Evolutionary conservation across 2,797 vertebrate genomes (phyloP).

Genomic region (Gadopsis bispinosus): DNA sequence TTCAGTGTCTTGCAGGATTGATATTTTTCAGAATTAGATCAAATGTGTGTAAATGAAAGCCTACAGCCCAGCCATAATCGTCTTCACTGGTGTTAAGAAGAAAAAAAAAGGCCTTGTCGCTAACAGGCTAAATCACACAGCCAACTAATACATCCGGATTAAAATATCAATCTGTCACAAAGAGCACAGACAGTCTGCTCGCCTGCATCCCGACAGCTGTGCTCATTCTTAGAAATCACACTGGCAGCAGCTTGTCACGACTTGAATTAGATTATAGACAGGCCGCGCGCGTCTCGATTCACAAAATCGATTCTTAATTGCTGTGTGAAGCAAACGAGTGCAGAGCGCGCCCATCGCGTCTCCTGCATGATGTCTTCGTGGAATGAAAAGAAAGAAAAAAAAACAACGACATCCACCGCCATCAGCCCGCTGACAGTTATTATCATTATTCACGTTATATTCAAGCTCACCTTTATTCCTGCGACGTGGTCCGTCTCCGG

Average conservation of each 20-base stretch:
- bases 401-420: not conserved
- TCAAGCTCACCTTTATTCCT: conserved; percentile 63
- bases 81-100: conserved; percentile 24
- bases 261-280: conserved; percentile 40
- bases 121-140: conserved; percentile 59
- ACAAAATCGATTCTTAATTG: conserved; percentile 65
- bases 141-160: conserved; percentile 21
- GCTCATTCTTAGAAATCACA: conserved; percentile 52
- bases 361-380: conserved; percentile 26
- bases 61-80: not conserved
- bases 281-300: conserved; percentile 46
- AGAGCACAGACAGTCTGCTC: conserved; percentile 11
- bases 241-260: conserved; percentile 65
- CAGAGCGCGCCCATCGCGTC: conserved; percentile 67
- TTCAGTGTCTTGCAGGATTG: not conserved
- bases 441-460: not conserved
- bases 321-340: conserved; percentile 45
- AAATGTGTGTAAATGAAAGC: conserved; percentile 6
- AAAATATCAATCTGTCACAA: conserved; percentile 33
- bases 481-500: conserved; percentile 49
- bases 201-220: conserved; percentile 30
- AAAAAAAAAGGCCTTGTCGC: conserved; percentile 32
- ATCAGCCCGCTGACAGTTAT: not conserved
- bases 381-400: too few relatives aligned
- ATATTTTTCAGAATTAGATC: conserved; percentile 5